Evolutionary conservation across 1,140 invertebrate species (phyloP), one percentile per base, ranked within the genome.

Genomic region (Centruroides sculpturatus): DNA sequence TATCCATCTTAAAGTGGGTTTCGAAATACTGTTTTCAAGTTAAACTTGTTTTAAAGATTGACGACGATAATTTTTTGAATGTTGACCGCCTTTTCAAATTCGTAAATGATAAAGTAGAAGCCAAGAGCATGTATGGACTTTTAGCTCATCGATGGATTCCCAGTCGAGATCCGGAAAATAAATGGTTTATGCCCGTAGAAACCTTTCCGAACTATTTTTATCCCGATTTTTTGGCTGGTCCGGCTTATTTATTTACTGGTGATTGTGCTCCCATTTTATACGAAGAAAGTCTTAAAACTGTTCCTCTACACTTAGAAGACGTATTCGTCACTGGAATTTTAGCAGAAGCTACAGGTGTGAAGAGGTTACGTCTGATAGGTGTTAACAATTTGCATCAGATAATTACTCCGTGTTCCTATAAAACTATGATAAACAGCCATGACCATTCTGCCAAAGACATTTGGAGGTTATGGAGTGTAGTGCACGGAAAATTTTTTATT

Each of bases 1-100:
- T 72, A 13, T 67, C 72, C 34, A 63, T 72, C 35, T 53, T 75
- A 8, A 61, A 68, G 11, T 75, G 74, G 74, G 81, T 86, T 7
- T 80, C 74, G 2, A 76, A 74, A 9, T 79, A 82, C 64, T 89
- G 86, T 69, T 71, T 75, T 54, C 71, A 74, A 74, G 77, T 79
- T 4, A 80, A 79, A 56, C 89, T 83, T 72, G 74, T 91, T 3
- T 79, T 90, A 71, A 91, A 92, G 75, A 83, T 84, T 4, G 88
- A 91, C 66, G 88, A 91, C 66, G 88, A 92, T 66, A 86, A 87
- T 73, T 89, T 85, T 69, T 78, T 92, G 5, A 89, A 90, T 74
- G 74, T 89, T 55, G 61, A 66, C 36, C 57, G 61, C 47, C 56
- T 69, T 47, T 46, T 63, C 34, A 55, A 65, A n/a, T 47, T 66